A percentile compares a stretch with the other conserved stretches of the same genome.
Evolutionary conservation across 2,888 invertebrate genomes (phyloP).

Genomic region (Catonia carolina): DNA sequence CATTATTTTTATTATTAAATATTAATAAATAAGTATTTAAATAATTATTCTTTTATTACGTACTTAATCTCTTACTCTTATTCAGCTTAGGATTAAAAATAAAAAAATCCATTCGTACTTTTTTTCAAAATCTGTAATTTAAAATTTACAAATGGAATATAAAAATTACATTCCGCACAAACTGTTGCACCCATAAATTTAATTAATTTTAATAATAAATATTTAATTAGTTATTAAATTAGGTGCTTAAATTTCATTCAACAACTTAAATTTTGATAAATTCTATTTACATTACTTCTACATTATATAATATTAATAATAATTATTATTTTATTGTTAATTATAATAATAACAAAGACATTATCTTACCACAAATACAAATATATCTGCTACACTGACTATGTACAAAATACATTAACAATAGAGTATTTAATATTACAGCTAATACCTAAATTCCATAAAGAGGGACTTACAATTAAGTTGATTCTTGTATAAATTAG

Average conservation of each 20-base stretch:
- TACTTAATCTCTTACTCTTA: background rate
- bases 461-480: conserved; percentile 16
- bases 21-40: too few relatives aligned
- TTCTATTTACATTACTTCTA: conserved; percentile 21
- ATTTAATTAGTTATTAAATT: too few relatives aligned
- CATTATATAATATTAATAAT: conserved; percentile 2
- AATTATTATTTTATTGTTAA: background rate
- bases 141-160: conserved; percentile 21
- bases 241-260: conserved; percentile 5
- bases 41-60: too few relatives aligned
- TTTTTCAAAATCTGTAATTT: conserved; percentile 15
- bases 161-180: conserved; percentile 18
- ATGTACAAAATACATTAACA: conserved; percentile 27
- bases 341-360: conserved; percentile 27
- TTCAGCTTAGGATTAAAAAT: conserved; percentile 5
- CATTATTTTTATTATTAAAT: too few relatives aligned
- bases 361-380: conserved; percentile 28
- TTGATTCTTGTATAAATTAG: conserved; percentile 27
- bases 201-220: background rate
- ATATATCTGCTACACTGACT: conserved; percentile 28
- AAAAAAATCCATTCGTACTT: background rate
- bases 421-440: conserved; percentile 22
- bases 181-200: conserved; percentile 12
- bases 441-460: conserved; percentile 24
- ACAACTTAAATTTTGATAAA: conserved; percentile 15